Evolutionary conservation across 1,140 invertebrate species (phyloP), one percentile per base, ranked within the genome.

Genomic region (Dendrolimus kikuchii): DNA sequence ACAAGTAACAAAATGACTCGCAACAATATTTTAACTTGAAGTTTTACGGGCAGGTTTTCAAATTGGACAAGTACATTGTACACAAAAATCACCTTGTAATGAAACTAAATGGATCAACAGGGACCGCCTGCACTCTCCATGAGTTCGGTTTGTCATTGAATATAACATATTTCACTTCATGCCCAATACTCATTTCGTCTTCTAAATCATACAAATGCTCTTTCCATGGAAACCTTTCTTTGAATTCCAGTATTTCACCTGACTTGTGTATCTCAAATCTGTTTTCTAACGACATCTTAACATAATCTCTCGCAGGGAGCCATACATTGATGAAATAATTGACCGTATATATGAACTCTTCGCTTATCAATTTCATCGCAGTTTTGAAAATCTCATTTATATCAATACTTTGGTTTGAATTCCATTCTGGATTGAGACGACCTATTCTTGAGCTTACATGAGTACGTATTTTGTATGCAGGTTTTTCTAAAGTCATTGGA

Each of bases 391-490:
- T 65, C 51, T 89, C 85, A 62, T 93, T 86, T 8, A 87, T 63
- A 75, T 92, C 76, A 5, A 88, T 58, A 40, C 77, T 79, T 42
- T 85, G 77, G 56, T 83, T 89, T 72, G 88, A 90, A 78, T 98
- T 98, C 98, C 98, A 99, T 38, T 89, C 77, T 8, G 96, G 95
- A 88, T 99, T 99, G 1, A 99, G 86, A 58, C 90, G 84, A 5
- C 81, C 81, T 4, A 99, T 93, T 70, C 97, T 88, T 2, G 90
- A 86, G 76, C 92, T 93, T 5, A 99, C 72, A 80, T 93, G 89
- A 0, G 96, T 97, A 4, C 90, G 89, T 37, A 99, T 94, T 56
- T 88, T 88, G 81, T 98, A 99, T 51, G 90, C 91, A 36, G 94
- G 93, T 73, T 93, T 91, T n/a, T 90, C 94, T 56, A 94, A 91